phyloP scores from a whole-genome alignment of 2,797 vertebrate species.

The Acanthopagrus latus region DNA sequence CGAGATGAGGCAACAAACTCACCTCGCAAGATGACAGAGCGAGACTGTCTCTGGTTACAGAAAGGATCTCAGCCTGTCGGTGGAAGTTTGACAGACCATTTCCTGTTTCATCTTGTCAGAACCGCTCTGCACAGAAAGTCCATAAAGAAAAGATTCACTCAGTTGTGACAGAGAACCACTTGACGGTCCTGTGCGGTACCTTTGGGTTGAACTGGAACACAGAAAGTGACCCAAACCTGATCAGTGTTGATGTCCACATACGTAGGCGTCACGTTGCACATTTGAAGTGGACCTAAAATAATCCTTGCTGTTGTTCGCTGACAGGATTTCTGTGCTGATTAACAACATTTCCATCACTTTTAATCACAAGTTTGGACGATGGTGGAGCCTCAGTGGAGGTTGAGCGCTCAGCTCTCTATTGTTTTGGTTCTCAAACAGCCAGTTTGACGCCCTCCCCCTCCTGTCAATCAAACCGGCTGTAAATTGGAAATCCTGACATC shows the following conservation, averaged over 20 bases:
- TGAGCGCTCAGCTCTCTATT: conserved; percentile 38
- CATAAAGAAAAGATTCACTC: no score
- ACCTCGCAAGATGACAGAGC: no score
- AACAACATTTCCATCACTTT: background rate
- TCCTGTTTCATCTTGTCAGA: background rate
- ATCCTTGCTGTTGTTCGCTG: background rate
- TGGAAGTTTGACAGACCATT: background rate
- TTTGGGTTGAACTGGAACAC: background rate
- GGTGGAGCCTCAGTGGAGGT: background rate
- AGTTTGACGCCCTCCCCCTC: background rate
- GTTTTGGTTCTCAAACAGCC: conserved; percentile 37
- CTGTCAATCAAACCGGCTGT: conserved; percentile 60
- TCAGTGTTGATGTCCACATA: background rate
- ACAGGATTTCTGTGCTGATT: background rate
- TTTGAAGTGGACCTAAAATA: background rate
- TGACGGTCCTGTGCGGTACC: no score
- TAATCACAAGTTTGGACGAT: background rate
- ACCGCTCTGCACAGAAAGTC: background rate
- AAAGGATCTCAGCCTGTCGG: no score
- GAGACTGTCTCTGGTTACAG: no score
- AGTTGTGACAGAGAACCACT: no score
- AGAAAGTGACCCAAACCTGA: background rate
- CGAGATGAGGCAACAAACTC: no score
- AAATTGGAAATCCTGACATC: conserved; percentile 61
- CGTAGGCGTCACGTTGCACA: background rate